Base-by-base conservation (phyloP, 2,113 vertebrate species). In the Platysternon megacephalum region DNA sequence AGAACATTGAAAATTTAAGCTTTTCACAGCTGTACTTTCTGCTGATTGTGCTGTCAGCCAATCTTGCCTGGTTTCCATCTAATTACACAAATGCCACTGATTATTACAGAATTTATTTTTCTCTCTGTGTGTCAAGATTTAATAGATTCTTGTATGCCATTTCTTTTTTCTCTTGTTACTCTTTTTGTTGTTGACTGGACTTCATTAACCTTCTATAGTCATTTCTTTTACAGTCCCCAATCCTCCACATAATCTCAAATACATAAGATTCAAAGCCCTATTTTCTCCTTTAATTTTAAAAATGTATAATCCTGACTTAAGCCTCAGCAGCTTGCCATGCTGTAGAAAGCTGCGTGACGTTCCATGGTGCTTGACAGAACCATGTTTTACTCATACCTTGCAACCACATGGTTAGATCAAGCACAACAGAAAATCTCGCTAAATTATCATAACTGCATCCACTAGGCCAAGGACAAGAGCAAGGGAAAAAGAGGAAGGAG, bases 361-460 rank as follows among this genome's bases (percentile, higher is more conserved):
- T 99, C 99, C 99, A 99, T 99, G 99, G 99, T 99, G 99, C 99
- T 99, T 99, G 99, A 99, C 99, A 98, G 99, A 99, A 99, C 99
- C 99, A 99, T 99, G 99, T 99, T 99, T 99, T 99, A 99, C 99
- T 99, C 98, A 99, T 99, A 99, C 99, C 99, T 99, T 98, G 99
- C 99, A 99, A 99, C 98, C 99, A 99, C 99, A 99, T 99, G 99
- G 99, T 99, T 99, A 99, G 99, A 99, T 99, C 99, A 99, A 99
- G 99, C 99, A 99, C 99, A 99, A 99, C 99, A 99, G 99, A 99
- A 99, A 99, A 99, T 99, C 99, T 99, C 99, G 99, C 99, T 98
- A 94, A 97, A 94, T 98, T 98, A 98, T 98, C 98, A 98, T 98
- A 99, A 99, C 98, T 98, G 99, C 99, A 99, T 99, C 99, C 98